Conservation (phyloP, 2,113 vertebrate genomes). For the Megaleporinus macrocephalus region DNA sequence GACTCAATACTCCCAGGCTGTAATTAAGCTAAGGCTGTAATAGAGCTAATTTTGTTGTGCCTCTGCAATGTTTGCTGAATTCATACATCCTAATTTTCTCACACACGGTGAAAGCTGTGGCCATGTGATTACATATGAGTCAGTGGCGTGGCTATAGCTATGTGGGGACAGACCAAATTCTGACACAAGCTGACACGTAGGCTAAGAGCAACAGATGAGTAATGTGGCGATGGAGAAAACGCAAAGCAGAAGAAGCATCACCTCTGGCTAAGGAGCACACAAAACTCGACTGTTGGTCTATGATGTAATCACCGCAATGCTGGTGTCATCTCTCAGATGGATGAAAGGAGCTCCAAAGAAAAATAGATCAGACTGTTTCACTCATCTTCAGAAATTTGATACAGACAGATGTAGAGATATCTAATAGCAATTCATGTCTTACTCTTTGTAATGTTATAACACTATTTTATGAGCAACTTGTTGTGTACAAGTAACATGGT, state of each 20-base stretch:
- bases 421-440: not conserved
- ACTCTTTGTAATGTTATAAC: not conserved
- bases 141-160: not conserved
- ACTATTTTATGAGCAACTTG: not conserved
- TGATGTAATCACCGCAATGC: constrained; percentile 10
- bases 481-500: not conserved
- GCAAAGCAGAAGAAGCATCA: not conserved
- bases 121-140: not conserved
- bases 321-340: constrained; percentile 1
- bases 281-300: not conserved
- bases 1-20: not conserved
- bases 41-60: not conserved
- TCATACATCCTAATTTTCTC: not conserved
- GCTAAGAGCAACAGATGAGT: not conserved
- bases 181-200: not conserved
- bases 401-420: too few species aligned
- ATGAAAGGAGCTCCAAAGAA: not conserved
- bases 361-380: not conserved
- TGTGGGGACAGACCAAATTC: not conserved
- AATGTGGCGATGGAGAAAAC: not conserved
- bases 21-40: too few species aligned
- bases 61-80: not conserved
- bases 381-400: not conserved
- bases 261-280: not conserved
- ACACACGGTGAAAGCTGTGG: not conserved